A percentile compares a stretch with the other conserved stretches of the same genome.
Evolutionary conservation across 2,888 invertebrate species (phyloP).

Genomic region (Saturnia japonica): DNA sequence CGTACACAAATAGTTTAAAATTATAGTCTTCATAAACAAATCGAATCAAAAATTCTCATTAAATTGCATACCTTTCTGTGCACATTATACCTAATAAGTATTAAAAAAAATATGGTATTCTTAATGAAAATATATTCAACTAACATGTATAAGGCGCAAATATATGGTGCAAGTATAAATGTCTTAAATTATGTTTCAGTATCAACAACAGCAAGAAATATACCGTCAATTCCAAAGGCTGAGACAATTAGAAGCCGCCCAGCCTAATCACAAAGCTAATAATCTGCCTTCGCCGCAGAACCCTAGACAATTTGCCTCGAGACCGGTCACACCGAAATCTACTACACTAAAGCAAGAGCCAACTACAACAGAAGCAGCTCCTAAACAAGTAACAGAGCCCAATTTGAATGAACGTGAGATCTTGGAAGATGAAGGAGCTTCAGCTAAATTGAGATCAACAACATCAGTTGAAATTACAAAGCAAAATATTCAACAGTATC

Average conservation of each 20-base stretch:
- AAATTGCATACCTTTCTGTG: too few relatives aligned
- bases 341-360: conserved; percentile 44
- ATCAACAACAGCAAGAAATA: conserved; percentile 63
- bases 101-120: too few relatives aligned
- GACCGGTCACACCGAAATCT: conserved; percentile 41
- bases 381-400: conserved; percentile 53
- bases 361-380: conserved; percentile 44
- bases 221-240: conserved; percentile 66
- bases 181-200: conserved; percentile 43
- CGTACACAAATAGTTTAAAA: too few relatives aligned
- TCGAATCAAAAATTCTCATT: too few relatives aligned
- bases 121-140: too few relatives aligned
- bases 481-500: conserved; percentile 69
- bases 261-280: conserved; percentile 39
- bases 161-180: neutral
- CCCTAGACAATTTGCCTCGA: conserved; percentile 58
- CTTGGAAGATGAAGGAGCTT: conserved; percentile 38
- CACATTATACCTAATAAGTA: too few relatives aligned
- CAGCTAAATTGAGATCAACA: conserved; percentile 46
- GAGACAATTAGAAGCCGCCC: conserved; percentile 53
- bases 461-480: conserved; percentile 68
- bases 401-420: conserved; percentile 60
- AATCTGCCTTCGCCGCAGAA: conserved; percentile 48
- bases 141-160: too few relatives aligned
- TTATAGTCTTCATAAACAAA: too few relatives aligned